phyloP scores from a whole-genome alignment of 2,888 invertebrate species.

The Eucera pruinosa region DNA sequence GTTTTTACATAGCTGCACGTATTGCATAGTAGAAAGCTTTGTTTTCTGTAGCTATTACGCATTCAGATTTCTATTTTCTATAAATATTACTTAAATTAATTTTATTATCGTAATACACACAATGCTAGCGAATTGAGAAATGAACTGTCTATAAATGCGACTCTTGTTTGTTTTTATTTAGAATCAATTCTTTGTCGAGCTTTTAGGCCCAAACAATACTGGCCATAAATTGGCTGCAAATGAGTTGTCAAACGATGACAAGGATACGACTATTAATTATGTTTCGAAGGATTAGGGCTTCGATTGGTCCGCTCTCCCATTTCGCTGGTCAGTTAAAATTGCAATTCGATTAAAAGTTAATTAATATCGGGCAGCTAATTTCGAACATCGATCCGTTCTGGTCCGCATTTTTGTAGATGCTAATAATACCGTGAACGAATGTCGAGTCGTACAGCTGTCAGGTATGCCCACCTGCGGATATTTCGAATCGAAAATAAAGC shows the following conservation, averaged over 20 bases:
- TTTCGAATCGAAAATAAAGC: constrained; percentile 66
- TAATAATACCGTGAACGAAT: constrained; percentile 73
- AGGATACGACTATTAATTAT: constrained; percentile 9
- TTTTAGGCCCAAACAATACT: neutral
- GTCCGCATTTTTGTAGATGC: constrained; percentile 69
- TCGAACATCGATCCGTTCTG: constrained; percentile 56
- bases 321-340: constrained; percentile 30
- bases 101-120: neutral
- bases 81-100: too few species aligned
- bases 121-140: neutral
- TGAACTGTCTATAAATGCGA: neutral
- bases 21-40: too few species aligned
- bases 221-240: neutral
- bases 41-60: too few species aligned
- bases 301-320: neutral
- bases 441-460: constrained; percentile 68
- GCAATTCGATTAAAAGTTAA: constrained; percentile 72
- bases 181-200: neutral
- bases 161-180: neutral
- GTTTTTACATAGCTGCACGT: too few species aligned
- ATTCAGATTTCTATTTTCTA: too few species aligned
- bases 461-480: constrained; percentile 72
- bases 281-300: neutral
- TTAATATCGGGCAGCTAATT: constrained; percentile 74
- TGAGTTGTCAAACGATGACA: neutral